These are phyloP conservation scores for Ochropleura leucogaster DNA, from an alignment of 2,888 invertebrate genomes.

Conservation along the genomic window DNA sequence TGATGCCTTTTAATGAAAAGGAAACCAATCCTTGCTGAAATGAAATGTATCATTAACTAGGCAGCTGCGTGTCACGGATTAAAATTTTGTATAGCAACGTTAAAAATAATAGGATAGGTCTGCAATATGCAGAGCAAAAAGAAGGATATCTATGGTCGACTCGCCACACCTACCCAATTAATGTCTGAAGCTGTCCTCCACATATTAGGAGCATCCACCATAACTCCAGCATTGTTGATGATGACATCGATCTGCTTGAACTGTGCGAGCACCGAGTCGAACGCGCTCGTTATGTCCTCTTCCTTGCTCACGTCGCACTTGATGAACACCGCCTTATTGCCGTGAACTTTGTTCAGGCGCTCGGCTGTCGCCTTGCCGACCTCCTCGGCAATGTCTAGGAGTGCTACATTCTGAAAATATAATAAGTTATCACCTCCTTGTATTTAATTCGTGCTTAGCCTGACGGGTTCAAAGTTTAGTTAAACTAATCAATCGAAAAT, in stretches of 20 bases:
- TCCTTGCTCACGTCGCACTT: conserved; percentile 77
- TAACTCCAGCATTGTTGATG: conserved; percentile 78
- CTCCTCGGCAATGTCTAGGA: conserved; percentile 73
- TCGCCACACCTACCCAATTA: conserved; percentile 71
- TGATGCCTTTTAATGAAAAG: conserved; percentile 76
- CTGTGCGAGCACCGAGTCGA: conserved; percentile 67
- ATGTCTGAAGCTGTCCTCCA: conserved; percentile 75
- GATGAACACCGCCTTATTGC: conserved; percentile 69
- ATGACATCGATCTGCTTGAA: conserved; percentile 74
- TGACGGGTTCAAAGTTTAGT: neutral
- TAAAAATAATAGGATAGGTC: no score
- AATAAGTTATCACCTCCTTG: neutral
- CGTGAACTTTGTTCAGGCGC: conserved; percentile 67
- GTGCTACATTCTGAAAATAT: conserved; percentile 64
- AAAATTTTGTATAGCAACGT: neutral
- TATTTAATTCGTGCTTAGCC: neutral
- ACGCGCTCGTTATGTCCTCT: conserved; percentile 67
- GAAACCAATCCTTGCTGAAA: conserved; percentile 85
- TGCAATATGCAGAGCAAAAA: neutral
- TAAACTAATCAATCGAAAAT: neutral
- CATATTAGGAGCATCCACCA: conserved; percentile 70
- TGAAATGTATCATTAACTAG: neutral
- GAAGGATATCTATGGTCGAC: neutral
- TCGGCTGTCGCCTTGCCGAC: conserved; percentile 67
- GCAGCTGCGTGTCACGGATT: no score